Percentiles rank a stretch among this genome's conserved stretches.
phyloP scores from a whole-genome alignment of 2,113 vertebrate genomes.

The Phyllopteryx taeniolatus region DNA sequence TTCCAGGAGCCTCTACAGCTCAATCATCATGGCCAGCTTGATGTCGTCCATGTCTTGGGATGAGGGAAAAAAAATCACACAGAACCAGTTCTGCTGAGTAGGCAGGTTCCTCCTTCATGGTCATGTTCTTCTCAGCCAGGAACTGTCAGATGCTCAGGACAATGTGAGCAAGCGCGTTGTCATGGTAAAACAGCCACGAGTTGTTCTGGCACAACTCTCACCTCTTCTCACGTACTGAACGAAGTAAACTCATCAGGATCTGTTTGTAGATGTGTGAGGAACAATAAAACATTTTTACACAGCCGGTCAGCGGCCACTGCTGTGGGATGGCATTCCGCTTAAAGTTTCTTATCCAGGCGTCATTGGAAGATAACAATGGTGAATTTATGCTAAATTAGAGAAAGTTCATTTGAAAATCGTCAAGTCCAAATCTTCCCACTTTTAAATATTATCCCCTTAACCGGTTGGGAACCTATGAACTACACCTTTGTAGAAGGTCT shows the following conservation, averaged over 20 bases:
- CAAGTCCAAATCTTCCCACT: not conserved
- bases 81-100: not conserved
- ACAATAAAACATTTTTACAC: too few species aligned
- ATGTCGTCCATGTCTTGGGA: not conserved
- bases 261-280: not conserved
- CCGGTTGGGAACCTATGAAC: not conserved
- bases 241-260: not conserved
- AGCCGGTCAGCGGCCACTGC: too few species aligned
- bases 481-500: slow-evolving; percentile 4
- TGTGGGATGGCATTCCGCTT: not conserved
- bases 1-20: not conserved
- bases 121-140: not conserved
- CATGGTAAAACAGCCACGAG: not conserved
- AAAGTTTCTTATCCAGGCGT: not conserved
- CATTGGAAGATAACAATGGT: not conserved
- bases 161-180: not conserved
- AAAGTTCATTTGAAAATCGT: not conserved
- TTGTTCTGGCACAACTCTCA: not conserved
- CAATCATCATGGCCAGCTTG: not conserved
- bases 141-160: not conserved
- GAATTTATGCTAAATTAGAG: not conserved
- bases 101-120: not conserved
- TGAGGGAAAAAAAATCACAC: not conserved
- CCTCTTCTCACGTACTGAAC: not conserved
- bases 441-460: not conserved